Base-by-base conservation (phyloP, 2,888 invertebrate genomes). In the Dexiosoma caninum region DNA sequence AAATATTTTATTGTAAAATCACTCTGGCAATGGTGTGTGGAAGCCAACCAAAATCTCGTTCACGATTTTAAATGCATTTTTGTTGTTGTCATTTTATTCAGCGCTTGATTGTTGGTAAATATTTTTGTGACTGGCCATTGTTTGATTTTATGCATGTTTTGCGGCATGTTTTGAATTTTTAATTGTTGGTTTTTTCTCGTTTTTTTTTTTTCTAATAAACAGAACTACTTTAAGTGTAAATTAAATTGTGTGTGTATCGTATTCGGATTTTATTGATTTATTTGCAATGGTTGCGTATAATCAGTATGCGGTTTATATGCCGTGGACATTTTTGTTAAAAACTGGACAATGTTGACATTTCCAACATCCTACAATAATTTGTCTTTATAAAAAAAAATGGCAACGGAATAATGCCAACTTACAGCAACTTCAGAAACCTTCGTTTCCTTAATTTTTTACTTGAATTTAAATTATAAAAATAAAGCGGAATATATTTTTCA, bases 201-300 rank as follows among this genome's bases (percentile, higher is more conserved):
- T 27, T 32, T 66, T 3, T 35, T 12, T 21, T 21, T 35, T 12
- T 21, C 14, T 5, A 37, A 16, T 14, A 37, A 37, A 9, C 2
- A 19, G 55, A n/a, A n/a, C n/a, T n/a, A 44, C 21, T 64, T 67
- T 30, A 35, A 60, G 69, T 76, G 69, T 69, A 55, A 69, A 76
- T 76, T 69, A 76, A 76, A 76, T 76, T 62, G 60, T 69, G 62
- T 53, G 27, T 51, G 1, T 23, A 19, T 2, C 12, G 12, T 16
- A 37, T 51, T 49, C 16, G 40, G 27, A 3, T 49, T 49, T 59
- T 49, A 40, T 42, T 49, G 49, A 19, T 71, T 59, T 49, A 19
- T 14, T 71, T 59, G 32, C 14, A 4, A 69, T 40, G 35, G 27
- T 69, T 76, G 67, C 67, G 60, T 76, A 37, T 49, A 51, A 60